Conservation (phyloP, 2,888 invertebrate genomes). For the Adelphocoris suturalis region DNA sequence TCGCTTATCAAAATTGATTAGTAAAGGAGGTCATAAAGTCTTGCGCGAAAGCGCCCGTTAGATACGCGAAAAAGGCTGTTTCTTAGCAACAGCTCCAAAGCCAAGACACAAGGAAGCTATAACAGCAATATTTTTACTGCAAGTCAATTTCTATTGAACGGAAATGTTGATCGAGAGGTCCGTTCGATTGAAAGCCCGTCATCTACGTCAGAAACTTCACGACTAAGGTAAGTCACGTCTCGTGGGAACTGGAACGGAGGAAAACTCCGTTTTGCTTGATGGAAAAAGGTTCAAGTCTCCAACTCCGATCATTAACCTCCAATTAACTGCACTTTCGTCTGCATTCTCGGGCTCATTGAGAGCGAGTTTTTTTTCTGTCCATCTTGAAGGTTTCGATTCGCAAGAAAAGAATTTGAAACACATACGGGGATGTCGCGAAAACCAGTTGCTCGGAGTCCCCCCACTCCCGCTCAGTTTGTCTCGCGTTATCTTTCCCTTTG, state of each 20-base stretch:
- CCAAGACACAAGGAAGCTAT: too few species aligned
- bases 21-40: too few species aligned
- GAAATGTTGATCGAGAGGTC: too few species aligned
- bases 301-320: constrained; percentile 53
- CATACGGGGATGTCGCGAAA: constrained; percentile 28
- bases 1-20: too few species aligned
- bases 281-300: constrained; percentile 14
- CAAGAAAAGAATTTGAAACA: constrained; percentile 51
- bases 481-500: constrained; percentile 8
- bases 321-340: constrained; percentile 54
- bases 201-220: neutral
- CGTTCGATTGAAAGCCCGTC: too few species aligned
- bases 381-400: neutral
- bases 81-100: too few species aligned
- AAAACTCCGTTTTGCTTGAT: neutral
- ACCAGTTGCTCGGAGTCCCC: neutral
- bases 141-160: too few species aligned
- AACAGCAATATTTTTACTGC: too few species aligned
- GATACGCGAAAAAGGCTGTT: too few species aligned
- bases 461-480: neutral
- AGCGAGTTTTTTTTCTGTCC: constrained; percentile 9
- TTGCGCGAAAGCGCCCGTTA: too few species aligned
- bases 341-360: constrained; percentile 53
- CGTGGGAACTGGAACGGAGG: constrained; percentile 52
- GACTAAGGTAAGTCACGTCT: constrained; percentile 20